phyloP scores from a whole-genome alignment of 2,888 invertebrate genomes.

The Mystacides longicornis region DNA sequence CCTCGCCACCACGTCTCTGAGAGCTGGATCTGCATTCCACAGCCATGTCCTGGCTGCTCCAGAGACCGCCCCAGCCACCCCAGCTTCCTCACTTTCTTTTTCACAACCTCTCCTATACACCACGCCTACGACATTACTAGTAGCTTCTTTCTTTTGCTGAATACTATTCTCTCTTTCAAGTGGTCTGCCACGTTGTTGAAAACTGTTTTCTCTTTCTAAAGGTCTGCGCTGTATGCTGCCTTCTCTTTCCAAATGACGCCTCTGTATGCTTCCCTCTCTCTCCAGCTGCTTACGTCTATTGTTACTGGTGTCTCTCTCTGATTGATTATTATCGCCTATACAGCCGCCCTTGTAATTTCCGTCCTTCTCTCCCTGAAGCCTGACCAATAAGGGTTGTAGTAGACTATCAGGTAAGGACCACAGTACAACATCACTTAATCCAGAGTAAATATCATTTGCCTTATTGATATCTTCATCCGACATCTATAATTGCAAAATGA shows the following conservation, averaged over 20 bases:
- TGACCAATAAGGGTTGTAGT: conserved; percentile 65
- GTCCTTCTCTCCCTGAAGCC: conserved; percentile 55
- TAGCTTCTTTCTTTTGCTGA: conserved; percentile 5
- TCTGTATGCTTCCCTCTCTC: conserved; percentile 7
- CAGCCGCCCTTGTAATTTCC: conserved; percentile 8
- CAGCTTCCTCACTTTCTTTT: conserved; percentile 29
- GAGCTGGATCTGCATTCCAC: conserved; percentile 63
- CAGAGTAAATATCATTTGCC: conserved; percentile 64
- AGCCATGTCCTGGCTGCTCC: conserved; percentile 61
- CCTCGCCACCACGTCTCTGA: conserved; percentile 76
- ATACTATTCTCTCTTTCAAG: conserved; percentile 10
- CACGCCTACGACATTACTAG: neutral
- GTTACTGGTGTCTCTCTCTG: conserved; percentile 6
- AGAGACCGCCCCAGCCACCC: conserved; percentile 28
- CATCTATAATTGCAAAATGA: too few species aligned
- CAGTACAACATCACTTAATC: conserved; percentile 71
- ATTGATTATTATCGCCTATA: neutral
- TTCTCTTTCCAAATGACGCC: conserved; percentile 5
- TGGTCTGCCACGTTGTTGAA: neutral
- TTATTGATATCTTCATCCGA: conserved; percentile 59
- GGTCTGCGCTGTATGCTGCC: conserved; percentile 4
- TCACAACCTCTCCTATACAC: conserved; percentile 5
- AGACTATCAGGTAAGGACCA: conserved; percentile 73
- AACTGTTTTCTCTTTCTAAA: conserved; percentile 5
- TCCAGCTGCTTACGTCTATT: neutral